Evolutionary conservation across 2,888 invertebrate species (phyloP).

Genomic region (Bombylius discolor): DNA sequence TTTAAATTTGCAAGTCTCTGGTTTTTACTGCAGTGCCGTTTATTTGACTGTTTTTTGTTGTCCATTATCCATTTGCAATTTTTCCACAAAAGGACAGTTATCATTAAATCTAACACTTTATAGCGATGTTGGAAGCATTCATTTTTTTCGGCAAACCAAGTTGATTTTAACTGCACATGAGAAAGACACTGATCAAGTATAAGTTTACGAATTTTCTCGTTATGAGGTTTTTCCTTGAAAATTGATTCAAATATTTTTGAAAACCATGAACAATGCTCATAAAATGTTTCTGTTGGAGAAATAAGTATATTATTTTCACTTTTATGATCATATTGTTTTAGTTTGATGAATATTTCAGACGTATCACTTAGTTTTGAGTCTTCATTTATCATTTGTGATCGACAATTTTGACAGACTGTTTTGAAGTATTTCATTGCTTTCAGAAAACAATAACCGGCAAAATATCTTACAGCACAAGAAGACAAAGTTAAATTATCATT

Average conservation of each 20-base stretch:
- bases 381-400: background rate
- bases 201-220: background rate
- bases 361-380: background rate
- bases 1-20: background rate
- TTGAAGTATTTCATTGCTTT: constrained; percentile 2
- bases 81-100: background rate
- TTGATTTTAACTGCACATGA: background rate
- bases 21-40: background rate
- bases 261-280: background rate
- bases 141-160: background rate
- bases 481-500: too few species aligned
- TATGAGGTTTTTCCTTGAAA: background rate
- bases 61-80: background rate
- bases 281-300: constrained; percentile 3
- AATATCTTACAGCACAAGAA: too few species aligned
- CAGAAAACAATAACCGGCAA: constrained; percentile 5
- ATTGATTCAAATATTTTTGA: background rate
- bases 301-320: background rate
- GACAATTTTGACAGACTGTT: background rate
- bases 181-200: background rate
- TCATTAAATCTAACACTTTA: background rate
- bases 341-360: constrained; percentile 1
- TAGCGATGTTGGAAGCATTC: background rate
- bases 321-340: constrained; percentile 1
- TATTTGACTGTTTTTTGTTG: background rate